phyloP scores from a whole-genome alignment of 2,797 vertebrate genomes.

The Orientallactaga sibirica region DNA sequence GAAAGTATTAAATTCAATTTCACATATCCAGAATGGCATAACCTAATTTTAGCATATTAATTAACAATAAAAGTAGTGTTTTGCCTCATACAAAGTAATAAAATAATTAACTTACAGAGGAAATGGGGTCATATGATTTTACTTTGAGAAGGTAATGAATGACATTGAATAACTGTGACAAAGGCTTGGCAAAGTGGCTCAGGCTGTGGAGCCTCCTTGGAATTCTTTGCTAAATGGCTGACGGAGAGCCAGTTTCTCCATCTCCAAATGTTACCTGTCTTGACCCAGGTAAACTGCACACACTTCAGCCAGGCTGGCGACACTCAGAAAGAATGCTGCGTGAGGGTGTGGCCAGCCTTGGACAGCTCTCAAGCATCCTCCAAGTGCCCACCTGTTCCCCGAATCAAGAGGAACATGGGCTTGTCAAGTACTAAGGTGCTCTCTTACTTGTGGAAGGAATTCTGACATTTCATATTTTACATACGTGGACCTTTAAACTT shows the following conservation, averaged over 20 bases:
- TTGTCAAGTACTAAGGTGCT: neutral
- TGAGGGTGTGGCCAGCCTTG: neutral
- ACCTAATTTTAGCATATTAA: conserved; percentile 87
- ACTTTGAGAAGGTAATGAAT: conserved; percentile 83
- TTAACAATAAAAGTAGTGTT: conserved; percentile 88
- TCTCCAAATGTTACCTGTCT: neutral
- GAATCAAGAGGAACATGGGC: neutral
- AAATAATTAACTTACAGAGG: conserved; percentile 87
- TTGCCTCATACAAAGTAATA: conserved; percentile 85
- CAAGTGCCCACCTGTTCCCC: neutral
- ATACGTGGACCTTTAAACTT: conserved; percentile 79
- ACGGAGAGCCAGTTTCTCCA: neutral
- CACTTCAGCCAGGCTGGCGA: neutral
- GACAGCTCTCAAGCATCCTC: neutral
- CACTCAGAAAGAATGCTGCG: neutral
- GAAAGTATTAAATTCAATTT: conserved; percentile 83
- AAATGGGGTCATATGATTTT: conserved; percentile 86
- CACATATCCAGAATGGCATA: conserved; percentile 85
- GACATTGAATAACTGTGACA: conserved; percentile 74
- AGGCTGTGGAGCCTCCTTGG: conserved; percentile 58
- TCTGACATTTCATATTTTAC: conserved; percentile 66
- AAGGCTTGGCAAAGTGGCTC: conserved; percentile 73
- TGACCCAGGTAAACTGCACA: accelerated
- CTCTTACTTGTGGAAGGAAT: conserved; percentile 74
- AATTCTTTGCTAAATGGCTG: conserved; percentile 68